Conservation (phyloP, 2,888 invertebrate species). For the Diarsia mendica region DNA sequence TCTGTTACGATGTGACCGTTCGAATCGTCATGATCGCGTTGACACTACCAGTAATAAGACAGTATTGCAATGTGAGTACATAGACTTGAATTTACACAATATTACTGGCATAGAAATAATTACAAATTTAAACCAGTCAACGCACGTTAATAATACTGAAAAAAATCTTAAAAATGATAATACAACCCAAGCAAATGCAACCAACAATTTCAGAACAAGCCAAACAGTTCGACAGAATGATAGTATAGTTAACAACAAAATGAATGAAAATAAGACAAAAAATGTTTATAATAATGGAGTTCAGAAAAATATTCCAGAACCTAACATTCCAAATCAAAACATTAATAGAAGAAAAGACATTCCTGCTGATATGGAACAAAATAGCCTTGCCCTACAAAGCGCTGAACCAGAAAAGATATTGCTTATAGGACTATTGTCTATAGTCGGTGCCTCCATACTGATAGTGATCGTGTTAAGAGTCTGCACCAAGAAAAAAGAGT, state of each 20-base stretch:
- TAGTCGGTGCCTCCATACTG: constrained; percentile 10
- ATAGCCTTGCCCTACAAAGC: neutral
- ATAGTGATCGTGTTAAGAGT: constrained; percentile 8
- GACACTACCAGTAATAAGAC: neutral
- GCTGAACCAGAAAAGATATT: constrained; percentile 24
- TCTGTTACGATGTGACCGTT: constrained; percentile 36
- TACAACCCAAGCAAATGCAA: neutral
- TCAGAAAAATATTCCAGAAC: neutral
- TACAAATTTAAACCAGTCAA: neutral
- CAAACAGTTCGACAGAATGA: neutral
- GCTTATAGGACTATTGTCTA: constrained; percentile 29
- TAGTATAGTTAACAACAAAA: neutral
- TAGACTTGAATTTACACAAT: constrained; percentile 23
- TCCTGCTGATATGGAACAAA: neutral
- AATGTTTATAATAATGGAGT: neutral
- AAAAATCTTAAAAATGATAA: neutral
- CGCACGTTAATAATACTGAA: neutral
- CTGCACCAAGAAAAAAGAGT: constrained; percentile 9
- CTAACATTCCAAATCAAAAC: neutral
- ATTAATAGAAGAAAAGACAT: constrained; percentile 37
- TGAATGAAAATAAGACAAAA: neutral
- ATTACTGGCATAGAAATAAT: constrained; percentile 6
- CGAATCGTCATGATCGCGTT: neutral
- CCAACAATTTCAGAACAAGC: neutral
- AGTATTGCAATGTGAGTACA: constrained; percentile 32